Conservation (phyloP, 2,113 vertebrate genomes). For the Rhinopomastus cyanomelas region DNA sequence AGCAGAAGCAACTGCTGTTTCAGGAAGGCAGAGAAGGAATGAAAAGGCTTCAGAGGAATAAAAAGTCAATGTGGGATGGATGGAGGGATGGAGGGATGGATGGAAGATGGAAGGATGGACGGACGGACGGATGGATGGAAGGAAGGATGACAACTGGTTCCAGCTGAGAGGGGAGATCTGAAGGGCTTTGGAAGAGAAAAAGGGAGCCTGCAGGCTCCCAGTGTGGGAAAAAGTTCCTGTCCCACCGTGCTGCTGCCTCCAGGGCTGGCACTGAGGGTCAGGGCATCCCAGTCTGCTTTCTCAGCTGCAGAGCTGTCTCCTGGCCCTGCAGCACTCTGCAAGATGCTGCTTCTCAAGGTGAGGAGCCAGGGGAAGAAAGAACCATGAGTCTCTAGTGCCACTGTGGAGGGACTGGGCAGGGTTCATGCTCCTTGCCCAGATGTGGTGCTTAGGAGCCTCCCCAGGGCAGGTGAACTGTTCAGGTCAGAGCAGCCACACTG, state of each 20-base stretch:
- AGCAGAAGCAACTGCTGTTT: constrained; percentile 45
- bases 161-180: not conserved
- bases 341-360: not conserved
- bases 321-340: not conserved
- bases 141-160: constrained; percentile 21
- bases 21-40: constrained; percentile 24
- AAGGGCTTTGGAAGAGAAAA: not conserved
- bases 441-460: not conserved
- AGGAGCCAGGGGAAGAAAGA: not conserved
- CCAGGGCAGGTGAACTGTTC: not conserved
- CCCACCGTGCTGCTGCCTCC: not conserved
- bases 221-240: not conserved
- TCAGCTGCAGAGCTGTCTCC: not conserved
- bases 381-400: not conserved
- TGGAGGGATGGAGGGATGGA: constrained; percentile 16
- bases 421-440: not conserved
- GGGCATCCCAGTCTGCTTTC: not conserved
- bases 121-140: too few species aligned
- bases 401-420: fast-evolving
- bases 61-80: constrained; percentile 1
- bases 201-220: not conserved
- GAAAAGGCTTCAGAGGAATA: constrained; percentile 20
- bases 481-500: too few species aligned
- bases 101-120: too few species aligned
- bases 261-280: fast-evolving